These are phyloP conservation scores for Ochotona princeps DNA, from an alignment of 2,113 vertebrate species.

Conservation along the genomic window DNA sequence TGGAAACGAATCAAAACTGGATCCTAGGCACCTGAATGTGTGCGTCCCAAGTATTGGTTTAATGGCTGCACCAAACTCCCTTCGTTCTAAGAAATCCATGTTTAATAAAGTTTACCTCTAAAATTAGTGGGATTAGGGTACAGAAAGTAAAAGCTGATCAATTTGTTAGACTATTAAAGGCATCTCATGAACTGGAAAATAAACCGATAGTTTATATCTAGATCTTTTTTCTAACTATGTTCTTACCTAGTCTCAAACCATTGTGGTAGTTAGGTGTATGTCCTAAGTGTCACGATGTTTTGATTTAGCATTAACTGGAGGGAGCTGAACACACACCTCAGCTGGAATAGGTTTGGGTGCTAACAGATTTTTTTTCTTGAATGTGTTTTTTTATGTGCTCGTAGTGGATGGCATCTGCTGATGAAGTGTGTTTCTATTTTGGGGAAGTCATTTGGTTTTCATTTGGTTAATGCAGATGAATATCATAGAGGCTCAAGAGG, in stretches of 20 bases:
- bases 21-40: no score
- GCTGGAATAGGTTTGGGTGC: neutral
- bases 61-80: no score
- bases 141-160: constrained; percentile 41
- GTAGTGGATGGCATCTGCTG: constrained; percentile 42
- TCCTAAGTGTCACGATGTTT: constrained; percentile 11
- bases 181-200: constrained; percentile 42
- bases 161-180: constrained; percentile 1
- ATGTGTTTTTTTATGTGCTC: neutral
- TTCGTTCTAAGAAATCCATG: neutral
- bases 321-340: neutral
- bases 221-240: neutral
- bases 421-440: constrained; percentile 61
- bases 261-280: neutral
- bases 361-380: neutral
- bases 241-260: constrained; percentile 44
- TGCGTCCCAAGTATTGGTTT: no score
- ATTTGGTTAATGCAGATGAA: constrained; percentile 60
- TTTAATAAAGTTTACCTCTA: neutral
- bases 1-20: no score
- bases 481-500: constrained; percentile 26
- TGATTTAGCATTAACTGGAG: neutral
- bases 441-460: constrained; percentile 53
- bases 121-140: neutral
- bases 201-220: neutral